Base-by-base conservation (phyloP, 2,888 invertebrate genomes). In the Callosobruchus maculatus region DNA sequence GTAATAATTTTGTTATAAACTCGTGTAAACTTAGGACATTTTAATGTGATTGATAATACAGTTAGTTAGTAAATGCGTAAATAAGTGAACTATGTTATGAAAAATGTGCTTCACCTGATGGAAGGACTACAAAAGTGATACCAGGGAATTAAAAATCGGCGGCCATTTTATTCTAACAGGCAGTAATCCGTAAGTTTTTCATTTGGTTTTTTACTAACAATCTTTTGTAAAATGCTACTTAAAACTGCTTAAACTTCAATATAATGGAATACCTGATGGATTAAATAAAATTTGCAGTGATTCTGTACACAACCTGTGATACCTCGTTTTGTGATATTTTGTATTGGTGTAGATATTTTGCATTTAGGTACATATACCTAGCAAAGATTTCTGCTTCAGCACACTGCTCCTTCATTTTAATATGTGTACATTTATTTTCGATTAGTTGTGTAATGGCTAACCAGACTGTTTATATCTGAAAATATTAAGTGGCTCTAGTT, bases 131-230 rank as follows among this genome's bases (percentile, higher is more conserved):
- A 72, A 75, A 74, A 77, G 76, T 75, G 76, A 77, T 77, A 75
- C 75, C 73, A 75, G 75, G 75, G 75, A 77, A 77, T 79, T 73
- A 75, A 77, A 78, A 75, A 78, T 74, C 72, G 79, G 79, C 77
- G 76, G 78, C 78, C 78, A 79, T 78, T 77, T 79, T 78, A 77
- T 77, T 78, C 81, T 79, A 78, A 76, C 78, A 74, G 77, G 76
- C 74, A 80, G 79, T 79, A 80, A 79, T 79, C 78, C 79, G 81
- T 81, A 81, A 81, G 81, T 81, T 81, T 81, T 80, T 77, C 72
- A 26, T 74, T 74, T 75, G 74, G 30, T 75, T 74, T 68, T 68
- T 68, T 49, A 18, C 7, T 18, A 49, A 49, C 18, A 49, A 49
- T 49, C 49, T 49, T 49, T 49, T 18, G 49, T 18, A 49, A 49